Evolutionary conservation across 2,113 vertebrate species (phyloP).

Genomic region (Zosterops japonicus): DNA sequence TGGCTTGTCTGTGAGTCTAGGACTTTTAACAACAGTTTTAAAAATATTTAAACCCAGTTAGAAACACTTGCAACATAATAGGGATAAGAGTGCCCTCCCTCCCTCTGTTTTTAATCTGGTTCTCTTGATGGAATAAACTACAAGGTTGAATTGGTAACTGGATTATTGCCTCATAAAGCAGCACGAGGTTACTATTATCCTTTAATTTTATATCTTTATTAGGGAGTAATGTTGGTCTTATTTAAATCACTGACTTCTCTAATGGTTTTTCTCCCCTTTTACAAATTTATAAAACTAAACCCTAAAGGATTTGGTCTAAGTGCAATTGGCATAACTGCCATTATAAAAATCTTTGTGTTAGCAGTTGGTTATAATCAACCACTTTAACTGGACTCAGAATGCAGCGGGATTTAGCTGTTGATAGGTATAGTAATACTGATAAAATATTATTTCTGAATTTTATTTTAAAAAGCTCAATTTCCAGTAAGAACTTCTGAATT

Average conservation of each 20-base stretch:
- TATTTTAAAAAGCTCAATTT: background rate
- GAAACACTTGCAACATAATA: constrained; percentile 51
- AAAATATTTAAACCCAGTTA: constrained; percentile 46
- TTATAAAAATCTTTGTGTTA: constrained; percentile 67
- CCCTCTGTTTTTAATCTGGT: constrained; percentile 65
- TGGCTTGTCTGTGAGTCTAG: constrained; percentile 45
- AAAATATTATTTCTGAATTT: constrained; percentile 1
- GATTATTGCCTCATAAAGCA: constrained; percentile 74
- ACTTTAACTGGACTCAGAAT: constrained; percentile 53
- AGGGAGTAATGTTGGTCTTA: constrained; percentile 67
- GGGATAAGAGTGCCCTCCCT: constrained; percentile 21
- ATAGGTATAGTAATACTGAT: background rate
- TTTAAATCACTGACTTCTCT: constrained; percentile 63
- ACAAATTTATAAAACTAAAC: constrained; percentile 70
- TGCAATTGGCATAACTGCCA: constrained; percentile 48
- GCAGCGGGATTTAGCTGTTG: constrained; percentile 37
- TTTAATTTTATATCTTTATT: constrained; percentile 78
- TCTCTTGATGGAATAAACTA: constrained; percentile 54
- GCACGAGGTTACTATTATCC: constrained; percentile 71
- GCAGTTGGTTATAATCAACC: constrained; percentile 51
- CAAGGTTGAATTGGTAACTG: constrained; percentile 59
- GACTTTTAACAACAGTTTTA: constrained; percentile 56
- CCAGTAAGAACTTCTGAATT: constrained; percentile 18
- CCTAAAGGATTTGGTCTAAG: constrained; percentile 64
- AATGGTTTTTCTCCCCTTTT: constrained; percentile 63